Evolutionary conservation across 2,888 invertebrate species (phyloP).

Genomic region (Alviniconcha strummeri): DNA sequence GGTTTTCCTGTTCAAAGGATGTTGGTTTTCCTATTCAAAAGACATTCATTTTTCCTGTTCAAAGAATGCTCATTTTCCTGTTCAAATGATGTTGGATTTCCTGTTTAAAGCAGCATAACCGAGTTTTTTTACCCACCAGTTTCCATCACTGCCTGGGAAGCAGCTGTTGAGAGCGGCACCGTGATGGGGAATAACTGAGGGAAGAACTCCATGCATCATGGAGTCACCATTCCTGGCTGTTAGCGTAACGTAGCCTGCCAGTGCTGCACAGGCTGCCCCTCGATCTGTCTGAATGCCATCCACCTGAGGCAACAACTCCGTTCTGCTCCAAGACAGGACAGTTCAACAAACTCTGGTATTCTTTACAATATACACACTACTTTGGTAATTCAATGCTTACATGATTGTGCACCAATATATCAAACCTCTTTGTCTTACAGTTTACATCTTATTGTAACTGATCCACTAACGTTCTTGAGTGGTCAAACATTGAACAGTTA

Average conservation of each 20-base stretch:
- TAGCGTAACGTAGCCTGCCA: conserved; percentile 14
- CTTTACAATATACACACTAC: not conserved
- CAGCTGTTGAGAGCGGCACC: conserved; percentile 12
- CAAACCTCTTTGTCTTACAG: not conserved
- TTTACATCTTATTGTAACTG: not conserved
- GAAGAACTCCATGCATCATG: conserved; percentile 21
- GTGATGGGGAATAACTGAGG: conserved; percentile 18
- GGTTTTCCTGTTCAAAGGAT: too few species aligned
- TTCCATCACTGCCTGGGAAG: conserved; percentile 23
- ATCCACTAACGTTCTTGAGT: not conserved
- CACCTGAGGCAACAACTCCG: not conserved
- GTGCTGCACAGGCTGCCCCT: not conserved
- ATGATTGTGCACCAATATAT: not conserved
- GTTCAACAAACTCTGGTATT: not conserved
- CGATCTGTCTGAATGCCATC: not conserved
- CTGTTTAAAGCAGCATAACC: too few species aligned
- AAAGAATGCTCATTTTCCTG: too few species aligned
- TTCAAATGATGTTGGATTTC: too few species aligned
- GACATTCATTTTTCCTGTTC: too few species aligned
- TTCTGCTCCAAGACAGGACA: not conserved
- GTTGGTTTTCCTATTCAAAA: too few species aligned
- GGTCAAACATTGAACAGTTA: not conserved
- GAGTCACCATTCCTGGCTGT: conserved; percentile 20
- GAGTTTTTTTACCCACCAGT: not conserved
- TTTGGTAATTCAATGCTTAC: not conserved